Evolutionary conservation across 2,113 vertebrate species (phyloP), one percentile per base, ranked within the genome.

Genomic region (Xenopus borealis): DNA sequence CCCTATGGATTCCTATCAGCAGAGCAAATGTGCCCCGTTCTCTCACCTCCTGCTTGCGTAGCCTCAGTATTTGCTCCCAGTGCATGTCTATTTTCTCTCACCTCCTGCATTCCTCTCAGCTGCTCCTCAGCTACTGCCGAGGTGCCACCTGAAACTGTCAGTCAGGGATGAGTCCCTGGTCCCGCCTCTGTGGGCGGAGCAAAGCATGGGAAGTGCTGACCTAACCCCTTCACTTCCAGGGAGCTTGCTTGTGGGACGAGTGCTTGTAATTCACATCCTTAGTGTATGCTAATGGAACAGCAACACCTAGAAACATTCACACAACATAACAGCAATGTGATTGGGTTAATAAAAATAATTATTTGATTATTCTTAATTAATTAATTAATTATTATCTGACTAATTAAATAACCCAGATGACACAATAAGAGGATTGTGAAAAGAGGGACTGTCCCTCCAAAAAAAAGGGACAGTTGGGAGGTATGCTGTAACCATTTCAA

Each of bases 21-120:
- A 33, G 30, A 40, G 5, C 23, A 27, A 27, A 27, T 27, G 23
- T 47, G 4, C 14, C 17, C 79, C 6, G 72, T 40, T 77, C 27
- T 66, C 90, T 86, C 85, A 93, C 92, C 89, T 92, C 85, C 75
- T 77, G 86, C 75, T 87, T 89, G 3, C 76, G 81, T 59, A 82
- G 82, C 62, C 82, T 89, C 62, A 89, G 79, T 12, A 87, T 18
- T 11, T 91, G 84, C 78, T 94, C 91, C 86, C 91, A 91, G 80
- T 88, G 88, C 89, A 94, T 93, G 80, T 62, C 66, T 58, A 1
- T 17, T 7, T n/a, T 6, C 23, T 10, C 58, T 50, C 27, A 18
- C 13, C 30, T 63, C 46, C 64, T 30, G 20, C 72, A 75, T 75
- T 18, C 65, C 65, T 27, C 64, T 75, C 65, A 62, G 72, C 74